Conservation (phyloP, 2,113 vertebrate genomes). For the Alexandromys fortis region DNA sequence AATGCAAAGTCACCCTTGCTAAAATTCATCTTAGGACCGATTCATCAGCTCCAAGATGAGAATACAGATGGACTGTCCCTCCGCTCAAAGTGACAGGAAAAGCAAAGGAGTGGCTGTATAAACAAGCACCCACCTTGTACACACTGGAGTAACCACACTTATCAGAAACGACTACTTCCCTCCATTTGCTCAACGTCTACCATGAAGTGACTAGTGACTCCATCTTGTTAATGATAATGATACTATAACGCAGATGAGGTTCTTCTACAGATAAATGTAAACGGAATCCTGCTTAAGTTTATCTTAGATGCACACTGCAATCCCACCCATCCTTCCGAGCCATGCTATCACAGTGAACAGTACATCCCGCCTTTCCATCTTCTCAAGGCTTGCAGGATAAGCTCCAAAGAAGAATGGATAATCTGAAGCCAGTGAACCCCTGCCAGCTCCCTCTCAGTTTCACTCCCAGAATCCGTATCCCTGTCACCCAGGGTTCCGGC, state of each 20-base stretch:
- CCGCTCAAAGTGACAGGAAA: background rate
- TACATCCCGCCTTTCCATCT: background rate
- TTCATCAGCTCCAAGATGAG: background rate
- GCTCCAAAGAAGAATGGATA: background rate
- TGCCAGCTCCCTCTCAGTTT: background rate
- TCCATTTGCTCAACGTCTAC: background rate
- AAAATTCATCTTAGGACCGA: background rate
- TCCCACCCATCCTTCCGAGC: background rate
- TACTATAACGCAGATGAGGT: background rate
- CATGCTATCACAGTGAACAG: background rate
- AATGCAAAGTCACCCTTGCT: background rate
- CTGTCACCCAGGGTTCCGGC: accelerated
- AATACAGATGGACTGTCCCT: accelerated
- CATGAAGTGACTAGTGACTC: background rate
- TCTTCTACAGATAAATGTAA: background rate
- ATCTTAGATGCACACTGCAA: background rate
- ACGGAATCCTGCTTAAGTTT: background rate
- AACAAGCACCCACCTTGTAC: accelerated
- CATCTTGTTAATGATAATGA: background rate
- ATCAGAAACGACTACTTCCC: background rate
- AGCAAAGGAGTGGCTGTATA: background rate
- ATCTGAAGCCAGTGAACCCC: background rate
- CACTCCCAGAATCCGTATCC: accelerated
- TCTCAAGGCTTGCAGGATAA: background rate
- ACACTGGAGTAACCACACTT: no score